Base-by-base conservation (phyloP, 53 echinoderm and acorn worm genomes). In the Holothuria leucospilota region DNA sequence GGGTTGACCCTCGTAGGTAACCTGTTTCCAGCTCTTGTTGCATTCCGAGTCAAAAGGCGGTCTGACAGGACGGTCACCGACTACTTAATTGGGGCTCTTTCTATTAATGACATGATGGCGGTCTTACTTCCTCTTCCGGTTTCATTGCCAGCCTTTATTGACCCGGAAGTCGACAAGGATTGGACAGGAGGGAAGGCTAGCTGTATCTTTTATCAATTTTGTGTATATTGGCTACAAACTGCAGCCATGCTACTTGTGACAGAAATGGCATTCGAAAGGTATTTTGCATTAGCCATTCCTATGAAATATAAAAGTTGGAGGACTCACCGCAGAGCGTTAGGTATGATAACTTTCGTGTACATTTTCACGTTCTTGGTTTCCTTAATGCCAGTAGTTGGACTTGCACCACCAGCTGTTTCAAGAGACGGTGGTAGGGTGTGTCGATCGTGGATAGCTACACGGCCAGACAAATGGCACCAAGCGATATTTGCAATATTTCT, bases 131-230 rank as follows among this genome's bases (percentile, higher is more conserved):
- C 98, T 8, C 90, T 98, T 41, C 93, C 93, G 4, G 98, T 98
- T 14, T 95, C 98, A 2, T 80, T 98, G 46, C 94, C 95, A 2
- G 88, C 93, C 41, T 93, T 95, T 42, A 95, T 91, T 38, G 87
- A 90, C 24, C 89, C 90, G 15, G 91, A 93, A 27, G 68, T 90
- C 26, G 74, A 81, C 27, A 75, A 85, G 8, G 85, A 13, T 29
- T 96, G 96, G 96, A 86, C 88, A 39, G 94, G 92, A 10, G 96
- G 96, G 16, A 92, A 90, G 42, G 72, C 92, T 20, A 90, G 92
- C n/a, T 98, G 98, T 62, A 82, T 88, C 25, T 98, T 90, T 84
- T 98, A 98, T 67, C 95, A 98, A 53, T 98, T 98, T 70, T 93
- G 90, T 40, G 90, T 98, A 30, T 98, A 90, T 68, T 98, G 95